Evolutionary conservation across 1,140 invertebrate species (phyloP).

Genomic region (Cryptotermes secundus): DNA sequence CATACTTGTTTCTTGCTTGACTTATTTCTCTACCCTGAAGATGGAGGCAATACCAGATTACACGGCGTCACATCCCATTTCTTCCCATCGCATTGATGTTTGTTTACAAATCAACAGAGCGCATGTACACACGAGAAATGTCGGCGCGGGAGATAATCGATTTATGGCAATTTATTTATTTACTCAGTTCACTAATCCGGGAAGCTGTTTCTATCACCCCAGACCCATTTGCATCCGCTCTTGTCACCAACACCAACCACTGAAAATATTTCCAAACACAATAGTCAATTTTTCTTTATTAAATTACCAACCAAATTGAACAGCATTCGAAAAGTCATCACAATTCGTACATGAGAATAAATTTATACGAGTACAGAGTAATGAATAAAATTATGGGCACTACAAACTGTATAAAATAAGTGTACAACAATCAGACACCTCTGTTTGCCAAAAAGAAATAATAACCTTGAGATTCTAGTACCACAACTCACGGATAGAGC

Average conservation of each 20-base stretch:
- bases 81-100: too few relatives aligned
- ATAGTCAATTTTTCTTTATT: background rate
- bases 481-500: too few relatives aligned
- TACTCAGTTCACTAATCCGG: background rate
- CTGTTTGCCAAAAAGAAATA: too few relatives aligned
- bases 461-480: too few relatives aligned
- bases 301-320: background rate
- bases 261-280: background rate
- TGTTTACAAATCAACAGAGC: background rate
- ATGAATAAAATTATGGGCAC: too few relatives aligned
- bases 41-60: too few relatives aligned
- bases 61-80: too few relatives aligned
- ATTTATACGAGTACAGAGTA: too few relatives aligned
- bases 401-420: too few relatives aligned
- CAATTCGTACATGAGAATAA: background rate
- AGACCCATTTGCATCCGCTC: background rate
- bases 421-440: too few relatives aligned
- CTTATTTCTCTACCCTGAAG: too few relatives aligned
- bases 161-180: background rate
- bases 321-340: background rate
- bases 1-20: too few relatives aligned
- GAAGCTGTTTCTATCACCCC: background rate
- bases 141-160: background rate
- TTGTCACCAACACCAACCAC: background rate
- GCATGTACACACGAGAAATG: background rate